A percentile compares a stretch with the other conserved stretches of the same genome.
These are phyloP conservation scores for Ophioninae sp. DNA, from an alignment of 2,888 invertebrate genomes.

Conservation along the genomic window DNA sequence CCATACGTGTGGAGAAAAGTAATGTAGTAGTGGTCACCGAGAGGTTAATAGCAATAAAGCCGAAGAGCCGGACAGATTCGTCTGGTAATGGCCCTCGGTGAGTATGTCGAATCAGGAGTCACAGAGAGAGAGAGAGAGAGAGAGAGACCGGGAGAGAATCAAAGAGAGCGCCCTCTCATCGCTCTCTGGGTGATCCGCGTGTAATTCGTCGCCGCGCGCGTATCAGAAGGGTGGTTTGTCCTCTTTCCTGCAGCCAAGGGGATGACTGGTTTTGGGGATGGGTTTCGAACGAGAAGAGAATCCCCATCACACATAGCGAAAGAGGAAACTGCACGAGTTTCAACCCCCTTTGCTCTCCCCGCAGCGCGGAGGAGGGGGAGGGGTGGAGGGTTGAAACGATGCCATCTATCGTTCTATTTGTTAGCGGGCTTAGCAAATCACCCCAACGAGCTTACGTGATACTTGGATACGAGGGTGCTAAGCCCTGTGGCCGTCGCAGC, in stretches of 20 bases:
- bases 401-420: conserved; percentile 81
- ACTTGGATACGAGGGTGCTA: conserved; percentile 75
- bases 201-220: conserved; percentile 74
- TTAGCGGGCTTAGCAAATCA: conserved; percentile 81
- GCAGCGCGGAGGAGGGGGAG: conserved; percentile 49
- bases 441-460: conserved; percentile 79
- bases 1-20: conserved; percentile 30
- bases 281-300: conserved; percentile 49
- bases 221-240: conserved; percentile 36
- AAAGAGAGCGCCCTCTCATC: conserved; percentile 68
- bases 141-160: conserved; percentile 66
- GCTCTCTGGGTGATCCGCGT: conserved; percentile 74
- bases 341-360: background rate
- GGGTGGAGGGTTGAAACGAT: conserved; percentile 72
- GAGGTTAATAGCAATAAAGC: conserved; percentile 51
- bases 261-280: conserved; percentile 58
- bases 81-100: conserved; percentile 68
- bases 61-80: conserved; percentile 55
- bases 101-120: conserved; percentile 77
- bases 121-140: conserved; percentile 34
- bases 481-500: conserved; percentile 71
- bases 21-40: conserved; percentile 39
- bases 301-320: conserved; percentile 43
- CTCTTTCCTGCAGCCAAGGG: conserved; percentile 27
- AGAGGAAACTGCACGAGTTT: conserved; percentile 62